These are phyloP conservation scores for Eufriesea mexicana DNA, from an alignment of 1,140 invertebrate species.

Conservation along the genomic window DNA sequence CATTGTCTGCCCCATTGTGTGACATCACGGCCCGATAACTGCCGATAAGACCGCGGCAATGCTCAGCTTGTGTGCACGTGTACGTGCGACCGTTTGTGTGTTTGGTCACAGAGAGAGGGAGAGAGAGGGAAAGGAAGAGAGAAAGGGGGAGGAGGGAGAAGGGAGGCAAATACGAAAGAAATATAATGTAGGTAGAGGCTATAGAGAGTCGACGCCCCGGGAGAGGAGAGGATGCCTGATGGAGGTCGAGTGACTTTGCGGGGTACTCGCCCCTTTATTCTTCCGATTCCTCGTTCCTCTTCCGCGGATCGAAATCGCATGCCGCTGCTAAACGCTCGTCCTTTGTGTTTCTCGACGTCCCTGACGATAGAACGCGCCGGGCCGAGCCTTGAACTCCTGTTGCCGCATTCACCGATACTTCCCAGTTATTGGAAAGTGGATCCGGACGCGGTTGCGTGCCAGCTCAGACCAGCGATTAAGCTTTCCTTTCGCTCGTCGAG, in stretches of 20 bases:
- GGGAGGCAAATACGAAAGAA: conserved; percentile 57
- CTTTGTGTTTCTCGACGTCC: conserved; percentile 34
- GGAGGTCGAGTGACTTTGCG: conserved; percentile 42
- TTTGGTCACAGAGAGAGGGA: conserved; percentile 7
- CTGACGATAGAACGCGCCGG: conserved; percentile 27
- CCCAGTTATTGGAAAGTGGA: conserved; percentile 39
- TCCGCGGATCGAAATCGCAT: conserved; percentile 49
- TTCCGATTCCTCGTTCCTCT: conserved; percentile 47
- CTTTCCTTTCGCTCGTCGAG: neutral
- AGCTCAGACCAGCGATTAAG: conserved; percentile 6
- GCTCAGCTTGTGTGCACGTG: conserved; percentile 66
- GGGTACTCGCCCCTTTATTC: conserved; percentile 50
- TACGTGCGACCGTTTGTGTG: conserved; percentile 51
- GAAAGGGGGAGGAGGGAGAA: neutral
- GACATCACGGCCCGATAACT: conserved; percentile 83
- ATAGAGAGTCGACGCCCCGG: conserved; percentile 31
- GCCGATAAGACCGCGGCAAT: conserved; percentile 81
- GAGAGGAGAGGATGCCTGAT: conserved; percentile 40
- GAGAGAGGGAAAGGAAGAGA: neutral
- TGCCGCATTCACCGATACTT: conserved; percentile 36
- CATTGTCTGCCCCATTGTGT: conserved; percentile 83
- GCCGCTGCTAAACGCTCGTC: conserved; percentile 51
- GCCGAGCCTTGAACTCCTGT: conserved; percentile 35
- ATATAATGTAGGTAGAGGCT: conserved; percentile 54
- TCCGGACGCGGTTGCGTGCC: conserved; percentile 38